Base-by-base conservation (phyloP, 1,140 invertebrate species). In the Heliconius hewitsoni region DNA sequence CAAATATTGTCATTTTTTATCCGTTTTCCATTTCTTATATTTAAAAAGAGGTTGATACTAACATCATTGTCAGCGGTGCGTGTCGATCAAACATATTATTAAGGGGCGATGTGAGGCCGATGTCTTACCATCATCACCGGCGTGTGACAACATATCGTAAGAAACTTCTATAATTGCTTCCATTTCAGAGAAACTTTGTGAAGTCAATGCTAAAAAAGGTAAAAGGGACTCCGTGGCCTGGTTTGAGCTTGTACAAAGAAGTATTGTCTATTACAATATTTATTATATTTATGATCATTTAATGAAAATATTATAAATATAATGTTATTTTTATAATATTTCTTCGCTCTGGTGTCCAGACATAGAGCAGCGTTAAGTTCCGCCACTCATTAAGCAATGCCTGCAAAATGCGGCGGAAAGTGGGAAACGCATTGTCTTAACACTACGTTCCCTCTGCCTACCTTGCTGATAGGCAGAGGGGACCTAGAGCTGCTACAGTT, bases 41-140 rank as follows among this genome's bases (percentile, higher is more conserved):
- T 46, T 46, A 46, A 46, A 46, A 46, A 87, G 71, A 71, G 30
- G 30, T 80, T 81, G 81, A 83, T 86, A 79, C 42, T 52, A 60
- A 85, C 82, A 87, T 87, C 86, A 89, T 89, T 88, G 87, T 88
- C 86, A 85, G 80, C 90, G 84, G 85, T 88, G 90, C 90, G 89
- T 91, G 88, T 90, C 89, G 84, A 81, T 76, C 85, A 30, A 70
- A 71, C 74, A 70, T 76, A 37, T 77, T 50, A 77, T 79, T 76
- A 76, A 50, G 73, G 50, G 80, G 83, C 83, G 82, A 86, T 86
- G 84, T 81, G 79, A 87, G 87, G 84, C 83, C 81, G 81, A 83
- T 76, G 85, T 84, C 80, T 82, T 83, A 82, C 60, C 60, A 66
- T 66, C 23, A 66, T 83, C 79, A 76, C 79, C 81, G 78, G 82